Evolutionary conservation across 2,113 vertebrate species (phyloP), one percentile per base, ranked within the genome.

Genomic region (Halichoerus grypus): DNA sequence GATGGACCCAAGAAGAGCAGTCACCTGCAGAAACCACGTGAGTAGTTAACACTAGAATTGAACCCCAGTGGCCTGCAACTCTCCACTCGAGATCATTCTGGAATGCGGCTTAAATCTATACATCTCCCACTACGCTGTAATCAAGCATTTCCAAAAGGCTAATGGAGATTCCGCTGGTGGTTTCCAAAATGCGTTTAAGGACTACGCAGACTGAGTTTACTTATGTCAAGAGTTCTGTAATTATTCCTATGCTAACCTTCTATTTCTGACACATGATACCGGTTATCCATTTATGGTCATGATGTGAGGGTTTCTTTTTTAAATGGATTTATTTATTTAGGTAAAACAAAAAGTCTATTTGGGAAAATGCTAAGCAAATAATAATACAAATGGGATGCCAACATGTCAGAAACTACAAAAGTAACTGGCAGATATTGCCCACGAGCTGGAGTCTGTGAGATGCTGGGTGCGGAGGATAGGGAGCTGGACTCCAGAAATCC

Each of bases 1-100:
- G 39, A 57, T 0, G 11, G 51, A 85, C 69, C 36, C 21, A 5
- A 39, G 33, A 57, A 63, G 8, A 85, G 53, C n/a, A 72, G 55
- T 21, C 36, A 49, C 46, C 33, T 2, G 6, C 39, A 39, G 51
- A 61, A 39, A 33, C 15, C 3, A 1, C 7, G 0, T 1, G 24
- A 83, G 57, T 7, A 4, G 13, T 33, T 49, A 80, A 33, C n/a
- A 13, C 13, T 61, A 42, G n/a, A 84, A 57, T 1, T 28, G 16
- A 19, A 33, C 12, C 8, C 74, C 5, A 0, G 51, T 42, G 46
- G 7, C 79, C 93, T 76, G 69, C 61, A 33, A 83, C 28, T 3
- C 11, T 11, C 49, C 36, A 1, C 9, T 36, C 42, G 22, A 71
- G 77, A 12, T 65, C 9, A 51, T 63, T 81, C 69, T 55, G 13